Evolutionary conservation across 1,140 invertebrate species (phyloP).

Genomic region (Gryllus bimaculatus): DNA sequence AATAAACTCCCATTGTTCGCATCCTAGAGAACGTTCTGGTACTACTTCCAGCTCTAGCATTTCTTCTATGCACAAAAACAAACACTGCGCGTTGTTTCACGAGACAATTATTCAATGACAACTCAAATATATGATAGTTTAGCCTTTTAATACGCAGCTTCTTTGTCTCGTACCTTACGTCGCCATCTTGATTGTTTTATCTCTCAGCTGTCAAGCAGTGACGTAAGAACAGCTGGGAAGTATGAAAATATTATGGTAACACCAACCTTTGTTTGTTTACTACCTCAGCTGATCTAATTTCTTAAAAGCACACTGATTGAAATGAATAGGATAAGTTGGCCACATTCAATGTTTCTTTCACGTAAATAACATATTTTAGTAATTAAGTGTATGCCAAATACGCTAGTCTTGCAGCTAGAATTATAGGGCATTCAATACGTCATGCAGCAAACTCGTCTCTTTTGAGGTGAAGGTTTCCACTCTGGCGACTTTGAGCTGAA

Average conservation of each 20-base stretch:
- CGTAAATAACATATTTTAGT: too few relatives aligned
- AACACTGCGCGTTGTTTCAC: neutral
- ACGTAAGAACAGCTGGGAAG: slow-evolving; percentile 20
- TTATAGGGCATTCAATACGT: too few relatives aligned
- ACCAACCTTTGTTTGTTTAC: slow-evolving; percentile 7
- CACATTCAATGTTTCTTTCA: too few relatives aligned
- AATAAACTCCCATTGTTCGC: slow-evolving; percentile 95
- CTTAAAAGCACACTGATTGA: neutral
- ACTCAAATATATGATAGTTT: slow-evolving; percentile 9
- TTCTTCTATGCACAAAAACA: slow-evolving; percentile 12
- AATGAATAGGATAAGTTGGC: too few relatives aligned
- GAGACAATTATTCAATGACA: slow-evolving; percentile 16
- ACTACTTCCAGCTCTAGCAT: slow-evolving; percentile 95
- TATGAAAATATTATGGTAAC: slow-evolving; percentile 18
- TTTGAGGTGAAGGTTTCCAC: too few relatives aligned
- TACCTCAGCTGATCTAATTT: neutral
- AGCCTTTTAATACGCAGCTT: slow-evolving; percentile 17
- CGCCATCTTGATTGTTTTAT: slow-evolving; percentile 22
- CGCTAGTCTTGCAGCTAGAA: too few relatives aligned
- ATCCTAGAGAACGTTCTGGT: slow-evolving; percentile 88
- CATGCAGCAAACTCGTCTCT: too few relatives aligned
- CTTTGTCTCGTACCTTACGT: slow-evolving; percentile 18
- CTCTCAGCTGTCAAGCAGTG: slow-evolving; percentile 22
- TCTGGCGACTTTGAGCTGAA: too few relatives aligned
- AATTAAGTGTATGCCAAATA: too few relatives aligned